Evolutionary conservation across 2,888 invertebrate genomes (phyloP).

Genomic region (Melinaea marsaeus): DNA sequence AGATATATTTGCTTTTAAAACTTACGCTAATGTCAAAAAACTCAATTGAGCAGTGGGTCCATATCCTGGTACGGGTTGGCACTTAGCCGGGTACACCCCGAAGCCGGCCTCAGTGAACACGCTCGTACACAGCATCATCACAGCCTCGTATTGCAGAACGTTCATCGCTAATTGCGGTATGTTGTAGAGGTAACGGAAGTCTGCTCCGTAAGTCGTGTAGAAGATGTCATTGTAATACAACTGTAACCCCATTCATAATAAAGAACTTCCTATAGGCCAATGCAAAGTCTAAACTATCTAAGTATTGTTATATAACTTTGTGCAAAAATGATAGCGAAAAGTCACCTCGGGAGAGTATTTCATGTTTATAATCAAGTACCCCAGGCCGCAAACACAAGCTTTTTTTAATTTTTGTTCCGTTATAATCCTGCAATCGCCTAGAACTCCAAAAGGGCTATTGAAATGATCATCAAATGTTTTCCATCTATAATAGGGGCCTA

Average conservation of each 20-base stretch:
- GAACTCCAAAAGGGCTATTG: constrained; percentile 70
- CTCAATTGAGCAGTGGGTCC: constrained; percentile 83
- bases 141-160: constrained; percentile 85
- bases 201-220: constrained; percentile 76
- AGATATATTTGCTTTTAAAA: constrained; percentile 10
- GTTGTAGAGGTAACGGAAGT: constrained; percentile 86
- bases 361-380: constrained; percentile 74
- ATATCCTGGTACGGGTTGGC: constrained; percentile 81
- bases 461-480: constrained; percentile 85
- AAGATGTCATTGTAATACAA: constrained; percentile 83
- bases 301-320: no score
- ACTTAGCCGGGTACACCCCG: constrained; percentile 87
- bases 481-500: constrained; percentile 92
- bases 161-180: constrained; percentile 87
- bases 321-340: no score
- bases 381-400: constrained; percentile 74
- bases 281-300: no score
- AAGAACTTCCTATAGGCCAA: not conserved
- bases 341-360: constrained; percentile 76
- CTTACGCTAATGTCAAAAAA: constrained; percentile 51
- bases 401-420: constrained; percentile 80
- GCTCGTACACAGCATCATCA: constrained; percentile 87
- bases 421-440: constrained; percentile 76
- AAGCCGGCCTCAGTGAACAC: constrained; percentile 89
- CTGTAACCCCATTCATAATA: constrained; percentile 66